Conservation (phyloP, 2,888 invertebrate species). For the Eilema griseolum region DNA sequence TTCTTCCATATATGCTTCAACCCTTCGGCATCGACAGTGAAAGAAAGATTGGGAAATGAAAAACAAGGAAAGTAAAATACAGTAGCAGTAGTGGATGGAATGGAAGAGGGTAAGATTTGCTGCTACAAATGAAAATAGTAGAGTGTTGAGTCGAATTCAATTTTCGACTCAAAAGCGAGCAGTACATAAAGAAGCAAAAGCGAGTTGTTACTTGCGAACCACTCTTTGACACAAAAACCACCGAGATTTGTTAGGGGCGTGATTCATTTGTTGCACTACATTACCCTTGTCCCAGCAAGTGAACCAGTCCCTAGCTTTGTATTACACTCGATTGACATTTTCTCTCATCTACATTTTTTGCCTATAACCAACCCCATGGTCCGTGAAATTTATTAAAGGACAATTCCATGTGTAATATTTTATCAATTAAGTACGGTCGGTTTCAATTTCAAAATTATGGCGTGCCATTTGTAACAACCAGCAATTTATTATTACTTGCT, state of each 20-base stretch:
- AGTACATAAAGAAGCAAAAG: constrained; percentile 24
- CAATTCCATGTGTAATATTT: constrained; percentile 77
- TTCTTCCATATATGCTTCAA: too few relatives aligned
- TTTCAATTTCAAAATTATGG: constrained; percentile 74
- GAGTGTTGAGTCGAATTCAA: constrained; percentile 37
- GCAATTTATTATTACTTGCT: constrained; percentile 70
- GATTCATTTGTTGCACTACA: constrained; percentile 71
- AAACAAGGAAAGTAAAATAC: constrained; percentile 34
- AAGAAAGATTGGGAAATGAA: neutral
- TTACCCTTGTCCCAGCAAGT: constrained; percentile 66
- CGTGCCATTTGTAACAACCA: constrained; percentile 71
- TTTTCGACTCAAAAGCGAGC: constrained; percentile 43
- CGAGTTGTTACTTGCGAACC: constrained; percentile 24
- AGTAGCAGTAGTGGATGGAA: constrained; percentile 50
- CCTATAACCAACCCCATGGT: constrained; percentile 73
- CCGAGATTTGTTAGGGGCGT: constrained; percentile 61
- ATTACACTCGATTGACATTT: constrained; percentile 78
- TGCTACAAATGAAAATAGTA: constrained; percentile 29
- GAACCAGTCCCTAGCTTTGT: constrained; percentile 62
- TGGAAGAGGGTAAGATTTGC: constrained; percentile 40
- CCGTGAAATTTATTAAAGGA: constrained; percentile 82
- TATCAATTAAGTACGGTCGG: constrained; percentile 81
- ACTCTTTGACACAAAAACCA: constrained; percentile 51
- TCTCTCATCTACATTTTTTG: constrained; percentile 81
- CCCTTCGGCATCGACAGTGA: neutral